Evolutionary conservation across 2,888 invertebrate species (phyloP), one percentile per base, ranked within the genome.

Genomic region (Agapostemon virescens): DNA sequence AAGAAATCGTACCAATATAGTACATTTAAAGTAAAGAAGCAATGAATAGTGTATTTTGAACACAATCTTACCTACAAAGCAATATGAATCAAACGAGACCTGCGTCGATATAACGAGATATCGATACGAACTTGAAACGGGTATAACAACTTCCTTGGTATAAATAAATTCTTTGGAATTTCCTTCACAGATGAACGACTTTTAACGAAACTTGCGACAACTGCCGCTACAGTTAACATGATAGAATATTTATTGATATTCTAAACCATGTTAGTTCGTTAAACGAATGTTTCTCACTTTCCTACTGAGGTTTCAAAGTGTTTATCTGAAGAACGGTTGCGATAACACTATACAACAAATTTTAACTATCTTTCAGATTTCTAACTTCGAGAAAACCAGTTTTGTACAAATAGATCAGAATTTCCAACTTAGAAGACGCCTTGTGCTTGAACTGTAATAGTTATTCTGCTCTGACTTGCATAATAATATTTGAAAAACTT

Each of bases 61-160:
- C 23, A 38, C 17, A 58, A 30, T 30, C 17, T 30, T 30, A 30
- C 9, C 58, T 30, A 33, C 58, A 30, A 58, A 58, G 58, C 58
- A 33, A 58, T 58, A 58, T 13, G 58, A 58, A 58, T 58, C 58
- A 30, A 30, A 58, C 30, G 17, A 58, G 30, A 58, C 58, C 30
- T 58, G 30, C 58, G 1, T 58, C 30, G 58, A 17, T 30, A 30
- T 20, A 58, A 58, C 58, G 58, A 58, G 30, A 58, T 58, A 30
- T 30, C 58, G 58, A 30, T 58, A 23, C 55, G 30, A 30, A 58
- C 26, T 36, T 26, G 20, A 52, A 74, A 33, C 58, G 42, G 68
- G 68, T 40, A 58, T 70, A 64, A 58, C 58, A 20, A 30, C 30
- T 58, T 58, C 58, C 20, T 58, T 58, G n/a, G 49, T 49, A 11